A percentile compares a stretch with the other conserved stretches of the same genome.
Evolutionary conservation across 2,888 invertebrate genomes (phyloP).

Genomic region (Leptopterna dolabrata): DNA sequence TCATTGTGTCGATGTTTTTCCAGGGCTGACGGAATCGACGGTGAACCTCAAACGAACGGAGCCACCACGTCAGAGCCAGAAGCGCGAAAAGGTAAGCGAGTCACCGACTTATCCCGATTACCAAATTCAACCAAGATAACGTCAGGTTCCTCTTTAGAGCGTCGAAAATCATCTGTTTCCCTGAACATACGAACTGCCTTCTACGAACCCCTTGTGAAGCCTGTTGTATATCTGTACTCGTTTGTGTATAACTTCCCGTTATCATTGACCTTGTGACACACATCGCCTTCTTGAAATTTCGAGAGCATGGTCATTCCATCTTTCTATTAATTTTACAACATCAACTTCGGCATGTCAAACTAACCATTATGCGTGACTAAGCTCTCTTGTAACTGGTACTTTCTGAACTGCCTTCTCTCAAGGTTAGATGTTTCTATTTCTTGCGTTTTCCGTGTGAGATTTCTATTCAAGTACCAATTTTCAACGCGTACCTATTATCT

Average conservation of each 20-base stretch:
- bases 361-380: slow-evolving; percentile 23
- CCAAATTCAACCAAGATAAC: too few relatives aligned
- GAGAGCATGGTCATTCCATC: background rate
- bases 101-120: background rate
- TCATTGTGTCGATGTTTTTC: slow-evolving; percentile 61
- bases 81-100: slow-evolving; percentile 65
- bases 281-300: background rate
- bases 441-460: background rate
- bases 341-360: slow-evolving; percentile 13
- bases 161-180: background rate
- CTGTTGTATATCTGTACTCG: background rate
- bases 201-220: background rate
- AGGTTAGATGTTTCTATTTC: background rate
- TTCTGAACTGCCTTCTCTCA: background rate
- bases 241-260: background rate
- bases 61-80: slow-evolving; percentile 65
- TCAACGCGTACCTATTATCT: background rate
- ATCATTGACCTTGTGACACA: background rate
- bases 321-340: background rate
- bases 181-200: background rate
- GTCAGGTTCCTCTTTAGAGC: background rate
- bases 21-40: slow-evolving; percentile 65
- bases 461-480: background rate
- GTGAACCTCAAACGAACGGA: slow-evolving; percentile 63
- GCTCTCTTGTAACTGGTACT: background rate